Conservation (phyloP, 1,140 invertebrate species). For the Ceratitis capitata region DNA sequence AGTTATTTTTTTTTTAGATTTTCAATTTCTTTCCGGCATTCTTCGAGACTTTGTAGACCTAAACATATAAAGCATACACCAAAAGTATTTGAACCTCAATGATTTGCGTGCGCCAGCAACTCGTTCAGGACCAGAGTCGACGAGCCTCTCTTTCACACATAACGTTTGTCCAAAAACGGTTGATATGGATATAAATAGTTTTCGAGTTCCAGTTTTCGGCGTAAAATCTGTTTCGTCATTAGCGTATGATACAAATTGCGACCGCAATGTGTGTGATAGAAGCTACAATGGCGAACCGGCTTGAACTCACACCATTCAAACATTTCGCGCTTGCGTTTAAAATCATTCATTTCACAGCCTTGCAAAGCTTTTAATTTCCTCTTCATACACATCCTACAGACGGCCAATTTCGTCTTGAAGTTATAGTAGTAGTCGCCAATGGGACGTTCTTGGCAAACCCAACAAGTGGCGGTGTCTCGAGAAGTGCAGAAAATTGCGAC, state of each 20-base stretch:
- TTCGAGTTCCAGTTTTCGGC: neutral
- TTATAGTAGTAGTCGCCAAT: neutral
- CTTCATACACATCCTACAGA: neutral
- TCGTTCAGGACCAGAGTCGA: too few species aligned
- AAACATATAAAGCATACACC: neutral
- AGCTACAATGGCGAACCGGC: neutral
- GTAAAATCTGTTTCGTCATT: neutral
- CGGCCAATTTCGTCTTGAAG: neutral
- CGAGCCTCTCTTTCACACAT: neutral
- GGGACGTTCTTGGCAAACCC: neutral
- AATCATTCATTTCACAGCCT: neutral
- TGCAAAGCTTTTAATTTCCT: neutral
- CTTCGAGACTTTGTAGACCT: neutral
- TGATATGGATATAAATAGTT: conserved; percentile 20
- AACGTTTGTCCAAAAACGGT: neutral
- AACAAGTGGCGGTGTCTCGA: neutral
- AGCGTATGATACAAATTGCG: neutral
- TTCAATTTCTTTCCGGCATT: neutral
- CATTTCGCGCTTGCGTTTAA: neutral
- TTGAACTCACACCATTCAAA: neutral
- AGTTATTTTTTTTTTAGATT: neutral
- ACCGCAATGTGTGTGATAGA: neutral
- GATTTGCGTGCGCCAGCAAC: neutral
- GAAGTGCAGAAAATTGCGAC: neutral
- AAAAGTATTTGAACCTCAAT: neutral